These are phyloP conservation scores for Luehdorfia chinensis DNA, from an alignment of 1,140 invertebrate genomes.

Conservation along the genomic window DNA sequence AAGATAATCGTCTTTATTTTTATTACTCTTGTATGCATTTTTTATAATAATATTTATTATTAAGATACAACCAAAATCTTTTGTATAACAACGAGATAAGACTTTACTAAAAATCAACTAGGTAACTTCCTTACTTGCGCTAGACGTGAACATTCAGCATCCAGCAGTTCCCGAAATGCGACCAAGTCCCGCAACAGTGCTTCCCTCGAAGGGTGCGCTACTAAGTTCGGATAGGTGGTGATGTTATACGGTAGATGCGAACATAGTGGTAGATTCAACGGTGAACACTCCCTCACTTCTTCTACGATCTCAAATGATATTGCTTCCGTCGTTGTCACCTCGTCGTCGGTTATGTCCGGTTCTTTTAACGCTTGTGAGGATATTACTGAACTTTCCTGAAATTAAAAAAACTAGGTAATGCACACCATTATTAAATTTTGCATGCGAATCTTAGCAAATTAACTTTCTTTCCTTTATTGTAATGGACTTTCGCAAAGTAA, in stretches of 20 bases:
- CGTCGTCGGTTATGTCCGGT: conserved; percentile 72
- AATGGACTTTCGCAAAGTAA: no score
- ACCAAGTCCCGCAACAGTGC: conserved; percentile 88
- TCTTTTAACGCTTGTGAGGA: conserved; percentile 60
- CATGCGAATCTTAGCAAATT: no score
- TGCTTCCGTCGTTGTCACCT: conserved; percentile 75
- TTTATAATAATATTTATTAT: no score
- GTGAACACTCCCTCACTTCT: conserved; percentile 81
- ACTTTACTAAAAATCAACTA: no score
- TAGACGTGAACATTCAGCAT: conserved; percentile 90
- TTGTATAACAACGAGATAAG: no score
- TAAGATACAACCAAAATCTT: no score
- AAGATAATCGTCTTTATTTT: no score
- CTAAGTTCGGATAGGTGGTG: conserved; percentile 90
- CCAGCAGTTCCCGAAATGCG: conserved; percentile 89
- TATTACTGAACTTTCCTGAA: conserved; percentile 64
- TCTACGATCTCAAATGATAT: conserved; percentile 61
- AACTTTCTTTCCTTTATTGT: no score
- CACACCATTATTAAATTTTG: no score
- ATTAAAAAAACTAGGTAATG: not conserved
- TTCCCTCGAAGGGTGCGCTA: conserved; percentile 81
- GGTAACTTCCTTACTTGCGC: conserved; percentile 79
- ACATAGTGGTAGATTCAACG: conserved; percentile 84
- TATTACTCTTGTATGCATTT: no score
- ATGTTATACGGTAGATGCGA: conserved; percentile 85